phyloP scores from a whole-genome alignment of 1,140 invertebrate genomes.

The Streblospio benedicti region DNA sequence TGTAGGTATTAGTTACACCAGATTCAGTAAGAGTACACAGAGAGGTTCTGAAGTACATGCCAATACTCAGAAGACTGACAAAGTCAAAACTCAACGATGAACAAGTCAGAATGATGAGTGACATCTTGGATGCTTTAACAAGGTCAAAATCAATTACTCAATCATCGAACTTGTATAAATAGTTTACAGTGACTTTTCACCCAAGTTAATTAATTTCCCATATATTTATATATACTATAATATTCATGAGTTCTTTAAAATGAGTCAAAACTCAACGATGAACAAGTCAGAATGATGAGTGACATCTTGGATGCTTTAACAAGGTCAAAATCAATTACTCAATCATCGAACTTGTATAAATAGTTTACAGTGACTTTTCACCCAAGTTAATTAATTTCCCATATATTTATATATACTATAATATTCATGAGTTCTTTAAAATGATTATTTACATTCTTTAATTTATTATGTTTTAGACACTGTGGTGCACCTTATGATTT shows the following conservation, averaged over 20 bases:
- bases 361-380: background rate
- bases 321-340: background rate
- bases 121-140: too few species aligned
- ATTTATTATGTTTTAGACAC: background rate
- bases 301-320: too few species aligned
- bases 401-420: too few species aligned
- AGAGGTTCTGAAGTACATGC: conserved; percentile 6
- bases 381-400: background rate
- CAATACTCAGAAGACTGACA: conserved; percentile 8
- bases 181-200: background rate
- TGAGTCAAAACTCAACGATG: too few species aligned
- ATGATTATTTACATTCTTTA: background rate
- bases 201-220: background rate
- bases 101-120: conserved; percentile 8
- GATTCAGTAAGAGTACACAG: conserved; percentile 8
- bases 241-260: background rate
- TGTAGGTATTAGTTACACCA: conserved; percentile 7
- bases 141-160: background rate
- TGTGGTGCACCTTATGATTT: too few species aligned
- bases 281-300: too few species aligned
- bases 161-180: background rate
- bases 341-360: background rate
- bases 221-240: background rate
- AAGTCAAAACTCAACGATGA: conserved; percentile 11
- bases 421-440: background rate